Evolutionary conservation across 1,140 invertebrate genomes (phyloP).

Genomic region (Cydia strobilella): DNA sequence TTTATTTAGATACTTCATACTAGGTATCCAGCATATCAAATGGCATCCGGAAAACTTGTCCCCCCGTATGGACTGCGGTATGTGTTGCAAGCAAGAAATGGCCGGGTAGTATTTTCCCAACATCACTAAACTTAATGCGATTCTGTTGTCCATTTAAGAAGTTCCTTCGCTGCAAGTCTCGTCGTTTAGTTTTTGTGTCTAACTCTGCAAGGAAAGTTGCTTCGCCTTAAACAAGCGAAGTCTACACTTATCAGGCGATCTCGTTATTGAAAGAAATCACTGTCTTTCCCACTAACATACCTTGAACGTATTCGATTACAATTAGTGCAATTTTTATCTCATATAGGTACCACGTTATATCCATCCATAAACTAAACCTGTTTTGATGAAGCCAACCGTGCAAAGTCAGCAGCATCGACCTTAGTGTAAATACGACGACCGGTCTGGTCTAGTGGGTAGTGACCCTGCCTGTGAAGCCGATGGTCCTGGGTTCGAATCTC

Average conservation of each 20-base stretch:
- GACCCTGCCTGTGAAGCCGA: too few species aligned
- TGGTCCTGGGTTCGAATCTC: too few species aligned
- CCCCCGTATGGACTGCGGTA: neutral
- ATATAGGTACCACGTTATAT: too few species aligned
- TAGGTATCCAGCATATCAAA: neutral
- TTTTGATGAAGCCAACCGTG: too few species aligned
- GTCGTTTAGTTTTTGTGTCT: slow-evolving; percentile 54
- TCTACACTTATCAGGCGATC: slow-evolving; percentile 41
- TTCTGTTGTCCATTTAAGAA: slow-evolving; percentile 35
- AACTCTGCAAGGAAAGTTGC: slow-evolving; percentile 72
- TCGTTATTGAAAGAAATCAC: slow-evolving; percentile 72
- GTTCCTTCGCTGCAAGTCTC: slow-evolving; percentile 3
- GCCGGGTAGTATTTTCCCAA: slow-evolving; percentile 18
- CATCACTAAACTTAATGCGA: slow-evolving; percentile 28
- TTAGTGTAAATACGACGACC: too few species aligned
- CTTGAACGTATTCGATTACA: slow-evolving; percentile 1
- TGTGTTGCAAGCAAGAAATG: neutral
- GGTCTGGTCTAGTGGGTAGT: too few species aligned
- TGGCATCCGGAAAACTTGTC: slow-evolving; percentile 17
- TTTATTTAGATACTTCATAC: neutral
- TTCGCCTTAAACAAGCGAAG: slow-evolving; percentile 56
- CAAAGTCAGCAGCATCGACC: too few species aligned
- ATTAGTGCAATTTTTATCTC: neutral
- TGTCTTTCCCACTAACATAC: slow-evolving; percentile 58
- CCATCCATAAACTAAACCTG: too few species aligned